Evolutionary conservation across 1,140 invertebrate species (phyloP).

Genomic region (Diploscapter pachys): DNA sequence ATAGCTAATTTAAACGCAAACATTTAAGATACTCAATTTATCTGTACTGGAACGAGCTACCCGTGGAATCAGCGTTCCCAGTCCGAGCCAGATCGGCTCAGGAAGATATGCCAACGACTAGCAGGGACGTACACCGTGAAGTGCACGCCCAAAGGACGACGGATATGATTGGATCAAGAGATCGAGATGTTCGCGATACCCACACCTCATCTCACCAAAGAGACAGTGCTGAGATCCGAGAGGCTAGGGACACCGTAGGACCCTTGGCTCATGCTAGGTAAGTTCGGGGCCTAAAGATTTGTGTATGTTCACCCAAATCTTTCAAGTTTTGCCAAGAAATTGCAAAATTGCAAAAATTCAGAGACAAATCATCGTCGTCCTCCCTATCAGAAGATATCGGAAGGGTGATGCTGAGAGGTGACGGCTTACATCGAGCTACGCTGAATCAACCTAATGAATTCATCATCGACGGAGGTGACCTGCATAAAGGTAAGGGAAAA

Average conservation of each 20-base stretch:
- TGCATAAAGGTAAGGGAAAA: constrained; percentile 50
- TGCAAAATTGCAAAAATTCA: not conserved
- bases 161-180: not conserved
- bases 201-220: too few relatives aligned
- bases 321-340: too few relatives aligned
- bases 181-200: too few relatives aligned
- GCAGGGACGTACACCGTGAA: constrained; percentile 14
- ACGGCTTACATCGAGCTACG: constrained; percentile 80
- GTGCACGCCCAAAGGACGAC: constrained; percentile 3
- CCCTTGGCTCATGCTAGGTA: not conserved
- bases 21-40: constrained; percentile 61
- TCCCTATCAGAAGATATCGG: constrained; percentile 22
- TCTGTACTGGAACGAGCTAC: constrained; percentile 65
- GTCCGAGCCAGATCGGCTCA: constrained; percentile 44
- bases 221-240: too few relatives aligned
- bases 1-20: too few relatives aligned
- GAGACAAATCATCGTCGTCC: constrained; percentile 22
- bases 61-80: constrained; percentile 63
- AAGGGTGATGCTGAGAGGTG: constrained; percentile 70
- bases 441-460: constrained; percentile 86
- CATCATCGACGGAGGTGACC: constrained; percentile 85
- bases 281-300: not conserved
- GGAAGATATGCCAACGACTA: constrained; percentile 43
- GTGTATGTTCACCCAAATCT: not conserved
- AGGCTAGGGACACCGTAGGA: too few relatives aligned